Conservation (phyloP, 1,140 invertebrate species). For the Lordiphosa collinella region DNA sequence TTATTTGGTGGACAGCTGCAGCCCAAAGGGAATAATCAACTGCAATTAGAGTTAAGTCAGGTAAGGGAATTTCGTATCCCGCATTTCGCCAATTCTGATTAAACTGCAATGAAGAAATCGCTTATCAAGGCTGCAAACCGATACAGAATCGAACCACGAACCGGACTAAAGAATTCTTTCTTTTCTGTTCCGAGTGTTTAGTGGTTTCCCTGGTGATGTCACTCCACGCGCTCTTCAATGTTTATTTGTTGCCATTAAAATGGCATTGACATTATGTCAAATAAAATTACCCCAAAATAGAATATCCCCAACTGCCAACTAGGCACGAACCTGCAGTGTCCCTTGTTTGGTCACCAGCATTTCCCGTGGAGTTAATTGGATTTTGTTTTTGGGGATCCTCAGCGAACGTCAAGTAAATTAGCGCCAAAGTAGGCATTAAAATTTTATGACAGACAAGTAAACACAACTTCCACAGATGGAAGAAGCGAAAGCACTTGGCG, state of each 20-base stretch:
- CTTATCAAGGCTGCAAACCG: too few species aligned
- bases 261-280: constrained; percentile 47
- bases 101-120: too few species aligned
- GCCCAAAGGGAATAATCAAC: too few species aligned
- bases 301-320: constrained; percentile 7
- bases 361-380: constrained; percentile 25
- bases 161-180: too few species aligned
- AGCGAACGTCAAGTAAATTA: constrained; percentile 66
- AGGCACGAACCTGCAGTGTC: constrained; percentile 20
- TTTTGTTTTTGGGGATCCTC: constrained; percentile 14
- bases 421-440: constrained; percentile 73
- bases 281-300: constrained; percentile 37
- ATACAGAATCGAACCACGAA: too few species aligned
- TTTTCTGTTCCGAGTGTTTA: too few species aligned
- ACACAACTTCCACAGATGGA: constrained; percentile 30
- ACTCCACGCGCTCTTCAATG: constrained; percentile 19
- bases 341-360: constrained; percentile 24
- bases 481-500: constrained; percentile 52
- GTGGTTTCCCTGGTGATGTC: not conserved
- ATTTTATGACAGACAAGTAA: constrained; percentile 69
- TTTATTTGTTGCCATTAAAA: constrained; percentile 42
- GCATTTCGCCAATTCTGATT: too few species aligned
- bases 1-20: too few species aligned
- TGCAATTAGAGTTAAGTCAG: too few species aligned
- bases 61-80: too few species aligned